A percentile compares a stretch with the other conserved stretches of the same genome.
Conservation (phyloP, 1,140 invertebrate species). For the Hyles vespertilio region DNA sequence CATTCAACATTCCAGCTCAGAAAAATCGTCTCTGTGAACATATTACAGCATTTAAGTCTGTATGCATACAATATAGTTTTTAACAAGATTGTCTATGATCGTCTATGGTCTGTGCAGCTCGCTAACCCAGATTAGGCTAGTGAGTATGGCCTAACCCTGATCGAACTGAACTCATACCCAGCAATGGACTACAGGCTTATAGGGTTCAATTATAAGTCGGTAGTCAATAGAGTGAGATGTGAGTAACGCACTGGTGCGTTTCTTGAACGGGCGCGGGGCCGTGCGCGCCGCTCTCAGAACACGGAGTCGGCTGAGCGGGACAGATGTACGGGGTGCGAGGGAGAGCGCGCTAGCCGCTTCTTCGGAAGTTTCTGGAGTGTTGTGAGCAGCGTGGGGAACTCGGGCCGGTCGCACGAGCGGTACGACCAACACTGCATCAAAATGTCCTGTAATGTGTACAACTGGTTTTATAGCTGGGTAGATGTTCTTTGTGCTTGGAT, state of each 20-base stretch:
- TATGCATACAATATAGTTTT: too few relatives aligned
- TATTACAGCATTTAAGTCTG: too few relatives aligned
- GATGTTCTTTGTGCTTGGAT: background rate
- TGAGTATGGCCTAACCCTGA: too few relatives aligned
- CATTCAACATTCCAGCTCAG: too few relatives aligned
- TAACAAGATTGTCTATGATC: too few relatives aligned
- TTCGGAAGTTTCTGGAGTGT: constrained; percentile 93
- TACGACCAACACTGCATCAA: constrained; percentile 98
- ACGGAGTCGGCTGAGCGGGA: constrained; percentile 95
- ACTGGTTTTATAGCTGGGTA: background rate
- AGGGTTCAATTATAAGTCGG: too few relatives aligned
- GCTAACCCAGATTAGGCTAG: too few relatives aligned
- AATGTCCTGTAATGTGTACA: constrained; percentile 85
- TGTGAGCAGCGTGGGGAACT: constrained; percentile 90
- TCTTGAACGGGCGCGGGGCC: background rate
- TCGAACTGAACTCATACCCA: too few relatives aligned
- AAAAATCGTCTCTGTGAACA: too few relatives aligned
- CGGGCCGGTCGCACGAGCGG: constrained; percentile 87
- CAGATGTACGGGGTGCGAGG: constrained; percentile 96
- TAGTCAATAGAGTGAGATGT: background rate
- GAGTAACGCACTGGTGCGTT: constrained; percentile 3
- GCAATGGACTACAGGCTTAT: too few relatives aligned
- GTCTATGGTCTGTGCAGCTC: too few relatives aligned
- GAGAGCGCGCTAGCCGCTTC: constrained; percentile 95
- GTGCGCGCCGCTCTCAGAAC: constrained; percentile 78